Conservation (phyloP, 2,888 invertebrate species). For the Nomada lathburiana region DNA sequence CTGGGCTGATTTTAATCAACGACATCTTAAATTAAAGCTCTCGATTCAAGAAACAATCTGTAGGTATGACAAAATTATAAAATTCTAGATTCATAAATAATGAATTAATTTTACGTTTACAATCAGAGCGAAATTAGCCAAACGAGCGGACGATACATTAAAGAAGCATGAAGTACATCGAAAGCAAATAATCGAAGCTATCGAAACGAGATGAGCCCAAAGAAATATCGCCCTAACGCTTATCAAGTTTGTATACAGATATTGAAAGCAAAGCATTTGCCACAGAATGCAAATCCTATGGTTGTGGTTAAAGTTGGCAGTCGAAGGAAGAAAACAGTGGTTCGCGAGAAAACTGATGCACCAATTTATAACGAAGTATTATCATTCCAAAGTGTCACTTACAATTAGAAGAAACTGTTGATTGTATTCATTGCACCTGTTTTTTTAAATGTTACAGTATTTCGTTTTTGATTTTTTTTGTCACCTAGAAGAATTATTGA, state of each 20-base stretch:
- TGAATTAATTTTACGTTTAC: too few relatives aligned
- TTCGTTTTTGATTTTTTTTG: slow-evolving; percentile 89
- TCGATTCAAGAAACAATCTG: too few relatives aligned
- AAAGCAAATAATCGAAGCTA: slow-evolving; percentile 43
- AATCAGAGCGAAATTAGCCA: neutral
- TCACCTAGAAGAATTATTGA: slow-evolving; percentile 86
- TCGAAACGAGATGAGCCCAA: slow-evolving; percentile 50
- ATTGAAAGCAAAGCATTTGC: slow-evolving; percentile 88
- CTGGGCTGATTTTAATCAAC: too few relatives aligned
- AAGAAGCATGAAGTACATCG: slow-evolving; percentile 44
- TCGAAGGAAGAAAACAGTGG: slow-evolving; percentile 86
- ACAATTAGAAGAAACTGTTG: neutral
- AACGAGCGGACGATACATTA: slow-evolving; percentile 38
- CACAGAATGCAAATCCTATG: slow-evolving; percentile 86
- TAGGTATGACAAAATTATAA: too few relatives aligned
- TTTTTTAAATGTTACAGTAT: slow-evolving; percentile 85
- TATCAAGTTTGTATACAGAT: slow-evolving; percentile 88
- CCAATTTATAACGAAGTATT: slow-evolving; percentile 90
- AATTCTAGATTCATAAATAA: too few relatives aligned
- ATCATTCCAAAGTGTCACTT: neutral
- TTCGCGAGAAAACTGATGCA: slow-evolving; percentile 86
- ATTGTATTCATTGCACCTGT: neutral
- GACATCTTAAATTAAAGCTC: too few relatives aligned
- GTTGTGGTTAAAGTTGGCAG: slow-evolving; percentile 88
- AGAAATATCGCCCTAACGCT: slow-evolving; percentile 61